Conservation (phyloP, 1,140 invertebrate species). For the Ephestia elutella region DNA sequence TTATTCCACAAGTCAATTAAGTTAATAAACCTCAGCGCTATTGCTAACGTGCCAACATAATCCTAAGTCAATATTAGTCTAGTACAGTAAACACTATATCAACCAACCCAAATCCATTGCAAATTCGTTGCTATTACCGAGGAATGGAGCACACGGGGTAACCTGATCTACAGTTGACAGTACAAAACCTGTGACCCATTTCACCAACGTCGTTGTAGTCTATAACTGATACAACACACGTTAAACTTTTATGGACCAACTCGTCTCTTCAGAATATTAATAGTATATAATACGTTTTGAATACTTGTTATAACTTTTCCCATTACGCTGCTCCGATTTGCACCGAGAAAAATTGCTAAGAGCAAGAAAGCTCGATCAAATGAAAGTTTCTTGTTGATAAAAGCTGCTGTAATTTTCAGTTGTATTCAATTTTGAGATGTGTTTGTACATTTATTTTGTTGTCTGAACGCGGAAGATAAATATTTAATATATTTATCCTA, state of each 20-base stretch:
- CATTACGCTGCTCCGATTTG: slow-evolving; percentile 61
- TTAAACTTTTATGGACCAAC: slow-evolving; percentile 48
- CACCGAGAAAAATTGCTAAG: slow-evolving; percentile 52
- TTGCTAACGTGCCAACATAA: no score
- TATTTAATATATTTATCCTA: no score
- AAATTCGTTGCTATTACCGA: no score
- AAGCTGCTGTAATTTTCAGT: slow-evolving; percentile 13
- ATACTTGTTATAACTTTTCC: slow-evolving; percentile 73
- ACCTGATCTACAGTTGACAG: no score
- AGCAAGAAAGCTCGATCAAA: slow-evolving; percentile 34
- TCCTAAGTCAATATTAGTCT: no score
- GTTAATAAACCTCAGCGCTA: no score
- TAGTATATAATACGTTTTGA: slow-evolving; percentile 62
- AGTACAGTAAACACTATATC: no score
- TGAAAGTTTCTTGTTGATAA: slow-evolving; percentile 33
- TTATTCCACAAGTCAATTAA: no score
- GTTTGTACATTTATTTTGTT: not conserved
- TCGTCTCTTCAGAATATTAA: slow-evolving; percentile 64
- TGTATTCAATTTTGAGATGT: slow-evolving; percentile 13
- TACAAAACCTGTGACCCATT: no score
- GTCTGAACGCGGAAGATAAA: not conserved
- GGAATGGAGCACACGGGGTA: no score
- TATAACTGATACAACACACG: not conserved
- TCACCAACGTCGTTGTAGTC: not conserved
- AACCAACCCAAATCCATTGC: no score